phyloP scores from a whole-genome alignment of 2,797 vertebrate genomes.

The Argya squamiceps region DNA sequence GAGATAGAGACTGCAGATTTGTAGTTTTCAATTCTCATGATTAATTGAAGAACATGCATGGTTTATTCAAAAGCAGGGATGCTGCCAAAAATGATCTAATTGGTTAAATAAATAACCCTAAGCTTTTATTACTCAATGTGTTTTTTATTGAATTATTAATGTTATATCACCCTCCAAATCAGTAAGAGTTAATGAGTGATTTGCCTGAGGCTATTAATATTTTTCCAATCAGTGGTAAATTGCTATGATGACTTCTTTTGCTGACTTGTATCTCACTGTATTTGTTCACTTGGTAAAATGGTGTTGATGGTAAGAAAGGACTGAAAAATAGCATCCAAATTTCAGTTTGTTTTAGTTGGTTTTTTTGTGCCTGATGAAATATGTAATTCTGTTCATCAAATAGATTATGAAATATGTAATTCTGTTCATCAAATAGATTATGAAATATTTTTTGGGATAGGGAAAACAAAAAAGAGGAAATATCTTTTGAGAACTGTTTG shows the following conservation, averaged over 20 bases:
- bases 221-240: constrained; percentile 52
- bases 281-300: constrained; percentile 14
- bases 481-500: not conserved
- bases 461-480: not conserved
- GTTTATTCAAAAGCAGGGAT: constrained; percentile 53
- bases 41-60: constrained; percentile 58
- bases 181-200: constrained; percentile 57
- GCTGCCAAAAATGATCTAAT: constrained; percentile 65
- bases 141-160: constrained; percentile 71
- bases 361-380: not conserved
- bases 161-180: constrained; percentile 25
- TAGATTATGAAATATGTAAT: not conserved
- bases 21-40: constrained; percentile 43
- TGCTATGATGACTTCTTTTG: constrained; percentile 23
- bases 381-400: not conserved
- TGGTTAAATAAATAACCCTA: constrained; percentile 73
- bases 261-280: not conserved
- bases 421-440: not conserved
- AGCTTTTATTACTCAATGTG: constrained; percentile 50
- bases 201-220: constrained; percentile 57
- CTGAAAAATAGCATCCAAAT: not conserved
- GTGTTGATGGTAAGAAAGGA: not conserved
- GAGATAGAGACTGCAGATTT: constrained; percentile 18
- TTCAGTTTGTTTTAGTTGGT: not conserved
- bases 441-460: not conserved